These are phyloP conservation scores for Columba guinea DNA, from an alignment of 2,797 vertebrate genomes.

Conservation along the genomic window DNA sequence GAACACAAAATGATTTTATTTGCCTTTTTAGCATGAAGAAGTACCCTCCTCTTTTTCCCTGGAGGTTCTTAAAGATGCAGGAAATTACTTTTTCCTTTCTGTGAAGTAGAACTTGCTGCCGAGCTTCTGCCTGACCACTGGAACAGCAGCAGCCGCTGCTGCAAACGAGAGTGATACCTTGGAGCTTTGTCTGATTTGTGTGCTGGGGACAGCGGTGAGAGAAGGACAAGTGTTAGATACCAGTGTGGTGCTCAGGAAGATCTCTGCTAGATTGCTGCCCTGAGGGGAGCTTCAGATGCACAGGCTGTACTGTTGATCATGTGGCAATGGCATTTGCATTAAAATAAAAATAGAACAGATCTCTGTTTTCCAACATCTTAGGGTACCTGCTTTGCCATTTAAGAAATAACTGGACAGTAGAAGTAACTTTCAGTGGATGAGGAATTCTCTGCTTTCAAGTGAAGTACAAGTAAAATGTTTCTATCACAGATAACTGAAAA, in stretches of 20 bases:
- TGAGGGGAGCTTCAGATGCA: background rate
- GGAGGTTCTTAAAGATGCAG: background rate
- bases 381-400: background rate
- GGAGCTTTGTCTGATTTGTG: background rate
- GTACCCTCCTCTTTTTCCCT: background rate
- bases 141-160: background rate
- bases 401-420: background rate
- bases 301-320: background rate
- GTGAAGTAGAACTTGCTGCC: background rate
- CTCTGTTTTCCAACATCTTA: background rate
- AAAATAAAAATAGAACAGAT: background rate
- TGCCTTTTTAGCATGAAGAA: background rate
- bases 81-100: background rate
- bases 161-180: background rate
- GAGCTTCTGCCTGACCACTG: background rate
- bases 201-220: background rate
- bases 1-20: background rate
- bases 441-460: background rate
- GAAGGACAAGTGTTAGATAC: background rate
- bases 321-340: background rate
- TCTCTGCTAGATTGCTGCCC: background rate
- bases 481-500: background rate
- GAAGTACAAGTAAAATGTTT: background rate
- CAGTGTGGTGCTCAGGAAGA: background rate
- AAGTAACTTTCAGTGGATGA: background rate